These are phyloP conservation scores for Ariolimax columbianus DNA, from an alignment of 2,888 invertebrate genomes.

Conservation along the genomic window DNA sequence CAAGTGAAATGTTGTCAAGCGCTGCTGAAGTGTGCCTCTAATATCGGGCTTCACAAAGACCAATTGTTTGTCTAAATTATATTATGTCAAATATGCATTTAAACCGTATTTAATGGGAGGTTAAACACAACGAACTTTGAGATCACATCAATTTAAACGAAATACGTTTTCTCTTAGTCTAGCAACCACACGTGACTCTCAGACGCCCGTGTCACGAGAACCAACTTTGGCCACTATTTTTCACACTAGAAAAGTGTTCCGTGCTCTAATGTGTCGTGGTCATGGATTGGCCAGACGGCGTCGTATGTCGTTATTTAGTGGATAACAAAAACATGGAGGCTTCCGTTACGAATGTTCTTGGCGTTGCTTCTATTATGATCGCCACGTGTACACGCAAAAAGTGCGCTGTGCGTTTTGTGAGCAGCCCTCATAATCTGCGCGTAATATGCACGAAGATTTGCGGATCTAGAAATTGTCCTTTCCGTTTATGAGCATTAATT, in stretches of 20 bases:
- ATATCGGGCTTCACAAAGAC: background rate
- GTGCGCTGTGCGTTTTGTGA: background rate
- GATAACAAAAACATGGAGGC: background rate
- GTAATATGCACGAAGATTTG: background rate
- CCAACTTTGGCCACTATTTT: background rate
- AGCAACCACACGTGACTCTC: background rate
- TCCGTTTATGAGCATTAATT: slow-evolving; percentile 1
- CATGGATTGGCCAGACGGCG: background rate
- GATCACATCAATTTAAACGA: background rate
- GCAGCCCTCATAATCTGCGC: background rate
- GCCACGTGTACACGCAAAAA: background rate
- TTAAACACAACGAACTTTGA: background rate
- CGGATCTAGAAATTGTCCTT: background rate
- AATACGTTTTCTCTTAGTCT: slow-evolving; percentile 12
- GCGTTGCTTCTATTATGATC: background rate
- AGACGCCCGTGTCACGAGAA: background rate
- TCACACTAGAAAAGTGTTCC: slow-evolving; percentile 3
- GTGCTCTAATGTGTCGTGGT: background rate
- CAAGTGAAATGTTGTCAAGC: background rate
- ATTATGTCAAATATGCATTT: background rate
- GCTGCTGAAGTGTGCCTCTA: background rate
- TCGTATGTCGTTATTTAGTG: background rate
- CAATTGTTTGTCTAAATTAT: background rate
- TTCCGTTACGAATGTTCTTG: background rate
- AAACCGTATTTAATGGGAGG: background rate